Conservation (phyloP, 2,797 vertebrate genomes). For the Mormyrus hasselquistii region DNA sequence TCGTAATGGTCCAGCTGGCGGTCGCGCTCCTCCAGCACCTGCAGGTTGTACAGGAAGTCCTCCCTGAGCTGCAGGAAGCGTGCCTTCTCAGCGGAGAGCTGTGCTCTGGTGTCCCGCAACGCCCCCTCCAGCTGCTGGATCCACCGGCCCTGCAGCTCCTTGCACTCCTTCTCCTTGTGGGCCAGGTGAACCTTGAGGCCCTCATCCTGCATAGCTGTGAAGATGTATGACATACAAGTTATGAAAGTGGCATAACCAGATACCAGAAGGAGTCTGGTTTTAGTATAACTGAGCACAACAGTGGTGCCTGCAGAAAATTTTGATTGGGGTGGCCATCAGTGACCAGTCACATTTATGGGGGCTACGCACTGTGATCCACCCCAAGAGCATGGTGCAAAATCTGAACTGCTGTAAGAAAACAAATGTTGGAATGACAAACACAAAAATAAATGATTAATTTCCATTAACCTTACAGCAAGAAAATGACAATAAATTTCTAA, state of each 20-base stretch:
- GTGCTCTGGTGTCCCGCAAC: slow-evolving; percentile 47
- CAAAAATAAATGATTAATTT: not conserved
- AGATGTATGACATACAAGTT: not conserved
- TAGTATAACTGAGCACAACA: not conserved
- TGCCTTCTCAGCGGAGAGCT: slow-evolving; percentile 48
- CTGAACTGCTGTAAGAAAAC: not conserved
- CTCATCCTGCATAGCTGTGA: slow-evolving; percentile 24
- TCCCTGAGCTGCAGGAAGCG: slow-evolving; percentile 57
- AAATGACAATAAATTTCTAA: not conserved
- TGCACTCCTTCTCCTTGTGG: slow-evolving; percentile 67
- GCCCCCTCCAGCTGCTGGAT: slow-evolving; percentile 54
- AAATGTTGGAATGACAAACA: not conserved
- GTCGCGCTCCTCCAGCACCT: slow-evolving; percentile 68
- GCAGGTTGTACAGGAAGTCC: slow-evolving; percentile 72
- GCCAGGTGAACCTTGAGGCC: slow-evolving; percentile 54
- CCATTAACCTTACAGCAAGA: not conserved
- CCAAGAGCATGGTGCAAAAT: not conserved
- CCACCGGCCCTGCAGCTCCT: slow-evolving; percentile 53
- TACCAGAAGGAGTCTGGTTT: not conserved
- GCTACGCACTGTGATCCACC: not conserved
- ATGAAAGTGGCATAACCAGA: not conserved
- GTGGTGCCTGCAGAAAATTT: not conserved
- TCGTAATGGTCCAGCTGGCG: slow-evolving; percentile 67
- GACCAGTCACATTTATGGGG: not conserved
- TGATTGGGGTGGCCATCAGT: not conserved